phyloP scores from a whole-genome alignment of 2,797 vertebrate species.

The Pyrocephalus nanus region DNA sequence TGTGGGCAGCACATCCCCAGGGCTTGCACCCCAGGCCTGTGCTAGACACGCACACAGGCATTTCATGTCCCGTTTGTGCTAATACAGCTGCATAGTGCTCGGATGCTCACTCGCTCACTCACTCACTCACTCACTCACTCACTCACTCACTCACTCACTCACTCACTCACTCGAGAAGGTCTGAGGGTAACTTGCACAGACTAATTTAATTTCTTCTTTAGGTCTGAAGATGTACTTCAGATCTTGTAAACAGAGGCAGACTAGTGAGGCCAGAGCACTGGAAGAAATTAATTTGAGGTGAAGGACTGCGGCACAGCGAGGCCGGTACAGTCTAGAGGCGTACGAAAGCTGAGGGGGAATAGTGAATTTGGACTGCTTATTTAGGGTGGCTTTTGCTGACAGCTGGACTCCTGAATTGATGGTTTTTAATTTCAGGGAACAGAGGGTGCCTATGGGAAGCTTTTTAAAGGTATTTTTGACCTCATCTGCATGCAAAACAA shows the following conservation, averaged over 20 bases:
- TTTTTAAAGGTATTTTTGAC: slow-evolving; percentile 33
- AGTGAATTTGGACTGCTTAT: neutral
- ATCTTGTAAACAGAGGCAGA: neutral
- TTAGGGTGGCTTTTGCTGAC: neutral
- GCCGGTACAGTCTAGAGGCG: rapidly evolving
- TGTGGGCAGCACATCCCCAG: neutral
- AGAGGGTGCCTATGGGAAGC: neutral
- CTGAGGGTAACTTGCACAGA: neutral
- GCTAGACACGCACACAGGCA: neutral
- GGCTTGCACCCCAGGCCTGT: neutral
- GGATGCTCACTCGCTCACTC: neutral
- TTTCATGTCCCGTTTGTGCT: neutral
- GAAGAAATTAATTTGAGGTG: neutral
- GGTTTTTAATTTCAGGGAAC: neutral
- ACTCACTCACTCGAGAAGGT: neutral
- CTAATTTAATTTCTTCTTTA: neutral
- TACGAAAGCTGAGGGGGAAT: neutral
- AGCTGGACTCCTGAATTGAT: neutral
- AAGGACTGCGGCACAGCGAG: neutral
- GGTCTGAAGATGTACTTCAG: neutral
- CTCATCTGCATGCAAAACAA: neutral
- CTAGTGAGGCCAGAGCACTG: neutral
- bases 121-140: too few species aligned
- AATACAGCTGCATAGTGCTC: rapidly evolving
- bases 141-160: neutral